A percentile compares a stretch with the other conserved stretches of the same genome.
Evolutionary conservation across 2,888 invertebrate species (phyloP).

Genomic region (Malthinus flaveolus): DNA sequence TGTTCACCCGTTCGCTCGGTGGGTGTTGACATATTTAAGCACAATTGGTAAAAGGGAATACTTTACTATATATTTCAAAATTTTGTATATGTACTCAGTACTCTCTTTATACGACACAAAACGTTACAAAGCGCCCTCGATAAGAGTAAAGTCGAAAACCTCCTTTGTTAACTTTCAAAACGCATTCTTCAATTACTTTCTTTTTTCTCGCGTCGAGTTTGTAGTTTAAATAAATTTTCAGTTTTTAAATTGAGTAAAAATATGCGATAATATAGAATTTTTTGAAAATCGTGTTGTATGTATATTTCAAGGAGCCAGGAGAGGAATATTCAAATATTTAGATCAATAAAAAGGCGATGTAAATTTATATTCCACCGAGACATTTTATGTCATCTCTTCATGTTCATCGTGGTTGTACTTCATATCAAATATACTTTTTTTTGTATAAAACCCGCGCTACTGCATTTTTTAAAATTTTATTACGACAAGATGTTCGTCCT

Average conservation of each 20-base stretch:
- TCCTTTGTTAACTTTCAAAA: background rate
- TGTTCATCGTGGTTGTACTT: conserved; percentile 7
- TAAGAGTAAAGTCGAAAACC: background rate
- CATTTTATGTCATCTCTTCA: conserved; percentile 9
- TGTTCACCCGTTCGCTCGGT: conserved; percentile 29
- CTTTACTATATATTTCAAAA: conserved; percentile 18
- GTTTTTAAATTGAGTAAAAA: conserved; percentile 5
- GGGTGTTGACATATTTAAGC: conserved; percentile 30
- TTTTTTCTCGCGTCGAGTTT: background rate
- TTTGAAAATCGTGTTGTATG: background rate
- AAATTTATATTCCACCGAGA: conserved; percentile 6
- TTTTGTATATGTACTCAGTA: conserved; percentile 15
- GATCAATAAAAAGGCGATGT: conserved; percentile 11
- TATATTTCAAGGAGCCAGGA: background rate
- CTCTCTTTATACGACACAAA: conserved; percentile 9
- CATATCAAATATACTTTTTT: background rate
- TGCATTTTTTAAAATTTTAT: too few relatives aligned
- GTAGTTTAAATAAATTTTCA: conserved; percentile 1
- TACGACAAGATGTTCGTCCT: too few relatives aligned
- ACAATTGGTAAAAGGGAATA: conserved; percentile 23
- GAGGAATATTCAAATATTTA: conserved; percentile 8
- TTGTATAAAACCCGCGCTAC: too few relatives aligned
- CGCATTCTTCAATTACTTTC: background rate
- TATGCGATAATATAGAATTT: background rate
- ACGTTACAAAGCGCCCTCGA: conserved; percentile 4